These are phyloP conservation scores for Ferrisia virgata DNA, from an alignment of 2,888 invertebrate species.

Conservation along the genomic window DNA sequence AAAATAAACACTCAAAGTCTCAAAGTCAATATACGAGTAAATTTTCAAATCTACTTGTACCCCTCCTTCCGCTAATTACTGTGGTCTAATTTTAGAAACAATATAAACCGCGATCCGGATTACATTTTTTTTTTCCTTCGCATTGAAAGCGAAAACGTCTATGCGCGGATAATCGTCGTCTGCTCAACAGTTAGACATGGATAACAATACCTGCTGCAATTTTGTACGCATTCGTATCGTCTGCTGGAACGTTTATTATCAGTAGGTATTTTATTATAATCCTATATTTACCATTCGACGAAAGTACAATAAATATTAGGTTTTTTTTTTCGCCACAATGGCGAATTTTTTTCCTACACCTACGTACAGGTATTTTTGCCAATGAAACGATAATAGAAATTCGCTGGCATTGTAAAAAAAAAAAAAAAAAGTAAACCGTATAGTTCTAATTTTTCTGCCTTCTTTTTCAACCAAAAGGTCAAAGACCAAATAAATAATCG, in stretches of 20 bases:
- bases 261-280: no score
- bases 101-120: neutral
- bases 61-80: neutral
- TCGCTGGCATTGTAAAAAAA: neutral
- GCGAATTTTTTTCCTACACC: neutral
- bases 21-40: neutral
- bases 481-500: slow-evolving; percentile 1
- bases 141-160: neutral
- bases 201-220: neutral
- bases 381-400: neutral
- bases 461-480: neutral
- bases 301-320: no score
- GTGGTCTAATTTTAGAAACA: neutral
- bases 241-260: neutral
- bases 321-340: neutral
- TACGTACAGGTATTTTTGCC: neutral
- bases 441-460: neutral
- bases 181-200: neutral
- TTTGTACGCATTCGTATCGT: neutral
- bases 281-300: no score
- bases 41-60: neutral
- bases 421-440: neutral
- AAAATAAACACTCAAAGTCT: neutral
- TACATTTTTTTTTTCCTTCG: neutral
- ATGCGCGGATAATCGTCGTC: no score